Percentiles rank a stretch among this genome's conserved stretches.
These are phyloP conservation scores for Mesaphorura yosii DNA, from an alignment of 1,140 invertebrate species.

Conservation along the genomic window DNA sequence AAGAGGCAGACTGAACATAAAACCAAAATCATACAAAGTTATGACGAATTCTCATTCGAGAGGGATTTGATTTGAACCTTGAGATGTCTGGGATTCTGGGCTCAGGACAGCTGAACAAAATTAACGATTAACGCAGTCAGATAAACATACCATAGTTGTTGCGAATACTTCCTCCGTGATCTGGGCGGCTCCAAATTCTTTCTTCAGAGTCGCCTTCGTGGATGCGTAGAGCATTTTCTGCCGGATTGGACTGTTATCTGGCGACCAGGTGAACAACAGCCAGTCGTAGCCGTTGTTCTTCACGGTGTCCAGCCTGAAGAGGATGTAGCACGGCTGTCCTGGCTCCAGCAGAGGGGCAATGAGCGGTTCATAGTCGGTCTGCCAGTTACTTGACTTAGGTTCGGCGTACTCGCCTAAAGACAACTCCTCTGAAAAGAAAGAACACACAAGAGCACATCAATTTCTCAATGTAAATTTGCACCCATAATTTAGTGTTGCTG, in stretches of 20 bases:
- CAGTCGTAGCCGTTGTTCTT: conserved; percentile 76
- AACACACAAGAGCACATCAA: conserved; percentile 7
- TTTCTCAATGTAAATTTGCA: conserved; percentile 6
- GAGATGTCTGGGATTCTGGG: too few species aligned
- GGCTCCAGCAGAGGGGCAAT: conserved; percentile 64
- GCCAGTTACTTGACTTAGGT: conserved; percentile 59
- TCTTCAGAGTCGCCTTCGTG: conserved; percentile 93
- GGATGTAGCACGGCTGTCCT: conserved; percentile 82
- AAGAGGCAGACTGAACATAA: too few species aligned
- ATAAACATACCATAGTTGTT: conserved; percentile 50
- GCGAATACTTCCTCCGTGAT: conserved; percentile 89
- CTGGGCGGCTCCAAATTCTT: conserved; percentile 79
- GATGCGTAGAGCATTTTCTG: conserved; percentile 99
- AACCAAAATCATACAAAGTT: too few species aligned
- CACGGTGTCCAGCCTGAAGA: conserved; percentile 74
- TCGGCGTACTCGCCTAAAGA: conserved; percentile 52
- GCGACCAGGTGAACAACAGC: conserved; percentile 89
- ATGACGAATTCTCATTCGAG: too few species aligned
- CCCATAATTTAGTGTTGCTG: conserved; percentile 5
- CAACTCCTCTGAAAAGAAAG: conserved; percentile 58
- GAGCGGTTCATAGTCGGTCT: conserved; percentile 74
- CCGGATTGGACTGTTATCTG: conserved; percentile 73
- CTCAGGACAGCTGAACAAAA: too few species aligned
- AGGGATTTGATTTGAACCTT: too few species aligned
- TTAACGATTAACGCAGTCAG: too few species aligned